phyloP scores from a whole-genome alignment of 2,797 vertebrate genomes.

The Buceros bicornis region DNA sequence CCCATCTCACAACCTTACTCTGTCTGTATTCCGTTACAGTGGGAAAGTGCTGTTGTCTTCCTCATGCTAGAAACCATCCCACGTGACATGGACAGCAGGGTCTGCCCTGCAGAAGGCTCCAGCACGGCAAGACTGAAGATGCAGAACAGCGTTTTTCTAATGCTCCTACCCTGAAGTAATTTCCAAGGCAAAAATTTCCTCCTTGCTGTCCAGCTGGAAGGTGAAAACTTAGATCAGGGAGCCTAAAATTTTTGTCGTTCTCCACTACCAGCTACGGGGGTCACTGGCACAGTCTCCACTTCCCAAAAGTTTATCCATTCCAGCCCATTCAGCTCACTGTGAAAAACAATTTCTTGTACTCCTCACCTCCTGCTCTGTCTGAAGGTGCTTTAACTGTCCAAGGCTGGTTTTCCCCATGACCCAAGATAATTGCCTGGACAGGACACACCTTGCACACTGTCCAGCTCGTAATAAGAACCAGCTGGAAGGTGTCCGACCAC shows the following conservation, averaged over 20 bases:
- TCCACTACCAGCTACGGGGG: background rate
- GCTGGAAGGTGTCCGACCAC: background rate
- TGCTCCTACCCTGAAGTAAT: too few species aligned
- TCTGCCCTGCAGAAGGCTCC: background rate
- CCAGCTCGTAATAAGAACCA: background rate
- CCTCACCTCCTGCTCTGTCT: background rate
- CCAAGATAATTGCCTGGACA: background rate
- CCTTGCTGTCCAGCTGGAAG: background rate
- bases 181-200: background rate
- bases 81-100: background rate
- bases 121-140: fast-evolving
- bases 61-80: background rate
- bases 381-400: background rate
- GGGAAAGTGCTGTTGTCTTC: fast-evolving
- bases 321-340: background rate
- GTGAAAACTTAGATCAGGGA: background rate
- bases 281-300: background rate
- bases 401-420: background rate
- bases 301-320: background rate
- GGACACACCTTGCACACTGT: background rate
- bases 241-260: background rate
- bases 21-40: background rate
- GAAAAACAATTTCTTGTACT: background rate
- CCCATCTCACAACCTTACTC: background rate
- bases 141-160: background rate